Evolutionary conservation across 2,113 vertebrate genomes (phyloP).

Genomic region (Acanthochromis polyacanthus): DNA sequence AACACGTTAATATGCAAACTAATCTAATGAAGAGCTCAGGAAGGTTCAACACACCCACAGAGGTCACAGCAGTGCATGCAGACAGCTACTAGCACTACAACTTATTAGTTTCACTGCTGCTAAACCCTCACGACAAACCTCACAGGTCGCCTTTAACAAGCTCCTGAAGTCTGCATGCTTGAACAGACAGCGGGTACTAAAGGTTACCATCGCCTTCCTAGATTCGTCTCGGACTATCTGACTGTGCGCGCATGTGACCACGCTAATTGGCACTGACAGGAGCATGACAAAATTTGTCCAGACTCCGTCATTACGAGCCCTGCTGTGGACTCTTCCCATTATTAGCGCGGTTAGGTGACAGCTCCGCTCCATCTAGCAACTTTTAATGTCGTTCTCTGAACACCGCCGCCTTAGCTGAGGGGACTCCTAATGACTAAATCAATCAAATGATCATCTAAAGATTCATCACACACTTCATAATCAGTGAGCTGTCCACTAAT

Average conservation of each 20-base stretch:
- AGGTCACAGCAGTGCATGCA: conserved; percentile 45
- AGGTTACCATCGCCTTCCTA: conserved; percentile 61
- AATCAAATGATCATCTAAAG: conserved; percentile 29
- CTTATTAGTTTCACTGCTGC: conserved; percentile 35
- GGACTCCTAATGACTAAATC: conserved; percentile 49
- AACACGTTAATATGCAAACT: conserved; percentile 42
- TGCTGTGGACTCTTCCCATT: conserved; percentile 50
- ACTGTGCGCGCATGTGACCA: background rate
- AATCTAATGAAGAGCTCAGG: conserved; percentile 35
- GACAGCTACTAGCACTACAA: conserved; percentile 25
- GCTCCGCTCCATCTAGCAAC: conserved; percentile 28
- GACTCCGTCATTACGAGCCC: conserved; percentile 56
- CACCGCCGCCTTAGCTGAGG: conserved; percentile 19
- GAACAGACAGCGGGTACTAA: conserved; percentile 32
- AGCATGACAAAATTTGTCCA: conserved; percentile 62
- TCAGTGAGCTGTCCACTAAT: conserved; percentile 12
- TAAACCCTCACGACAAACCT: conserved; percentile 10
- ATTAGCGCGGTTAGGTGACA: conserved; percentile 45
- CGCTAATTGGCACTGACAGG: conserved; percentile 67
- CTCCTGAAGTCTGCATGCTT: conserved; percentile 45
- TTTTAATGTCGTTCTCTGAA: conserved; percentile 45
- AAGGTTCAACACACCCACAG: conserved; percentile 32
- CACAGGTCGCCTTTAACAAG: conserved; percentile 53
- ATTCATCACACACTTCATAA: conserved; percentile 32
- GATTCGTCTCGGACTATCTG: conserved; percentile 29